phyloP scores from a whole-genome alignment of 2,888 invertebrate species.

The Xanthorhoe designata region DNA sequence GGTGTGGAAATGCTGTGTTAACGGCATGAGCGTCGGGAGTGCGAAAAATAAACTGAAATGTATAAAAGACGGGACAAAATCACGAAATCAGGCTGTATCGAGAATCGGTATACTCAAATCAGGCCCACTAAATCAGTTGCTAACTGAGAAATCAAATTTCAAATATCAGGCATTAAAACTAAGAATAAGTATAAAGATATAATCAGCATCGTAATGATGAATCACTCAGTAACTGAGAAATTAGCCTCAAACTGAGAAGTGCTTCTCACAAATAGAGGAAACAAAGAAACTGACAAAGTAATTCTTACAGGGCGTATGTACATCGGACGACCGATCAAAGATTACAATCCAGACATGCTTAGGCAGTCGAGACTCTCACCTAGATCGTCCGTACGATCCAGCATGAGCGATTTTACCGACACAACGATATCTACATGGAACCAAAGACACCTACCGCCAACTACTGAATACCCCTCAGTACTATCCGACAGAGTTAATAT shows the following conservation, averaged over 20 bases:
- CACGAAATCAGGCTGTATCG: not conserved
- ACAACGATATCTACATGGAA: slow-evolving; percentile 82
- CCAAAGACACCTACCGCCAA: slow-evolving; percentile 64
- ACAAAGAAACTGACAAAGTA: slow-evolving; percentile 30
- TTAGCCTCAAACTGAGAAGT: slow-evolving; percentile 10
- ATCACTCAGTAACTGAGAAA: not conserved
- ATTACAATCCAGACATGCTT: slow-evolving; percentile 78
- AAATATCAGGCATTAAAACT: not conserved
- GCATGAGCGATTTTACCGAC: slow-evolving; percentile 82
- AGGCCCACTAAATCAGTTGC: not conserved
- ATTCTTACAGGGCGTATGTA: slow-evolving; percentile 70
- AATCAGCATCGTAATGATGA: too few species aligned
- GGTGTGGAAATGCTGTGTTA: slow-evolving; percentile 55
- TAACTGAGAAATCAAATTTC: slow-evolving; percentile 6
- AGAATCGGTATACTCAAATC: not conserved
- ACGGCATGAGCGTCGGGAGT: slow-evolving; percentile 68
- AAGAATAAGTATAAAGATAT: too few species aligned
- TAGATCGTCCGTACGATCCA: slow-evolving; percentile 78
- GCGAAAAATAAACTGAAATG: slow-evolving; percentile 83
- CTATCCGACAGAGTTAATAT: slow-evolving; percentile 74
- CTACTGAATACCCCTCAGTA: slow-evolving; percentile 77
- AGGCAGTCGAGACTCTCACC: slow-evolving; percentile 72
- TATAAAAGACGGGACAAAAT: slow-evolving; percentile 56
- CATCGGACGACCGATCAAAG: slow-evolving; percentile 77
- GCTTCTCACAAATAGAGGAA: not conserved